Evolutionary conservation across 2,888 invertebrate species (phyloP), one percentile per base, ranked within the genome.

Genomic region (Pristionchus mayeri): DNA sequence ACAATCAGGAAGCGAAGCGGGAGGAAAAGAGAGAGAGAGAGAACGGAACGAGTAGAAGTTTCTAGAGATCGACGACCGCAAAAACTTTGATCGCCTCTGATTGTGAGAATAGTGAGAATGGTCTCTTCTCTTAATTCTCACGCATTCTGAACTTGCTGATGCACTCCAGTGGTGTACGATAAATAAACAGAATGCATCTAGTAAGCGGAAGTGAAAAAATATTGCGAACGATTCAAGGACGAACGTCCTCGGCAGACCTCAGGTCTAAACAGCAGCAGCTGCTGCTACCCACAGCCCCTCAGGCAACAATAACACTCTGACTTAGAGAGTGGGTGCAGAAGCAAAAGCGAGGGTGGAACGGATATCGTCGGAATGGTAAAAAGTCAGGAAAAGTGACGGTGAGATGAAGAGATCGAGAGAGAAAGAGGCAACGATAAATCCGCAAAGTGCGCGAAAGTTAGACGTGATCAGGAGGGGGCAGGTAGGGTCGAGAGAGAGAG

Each of bases 391-490:
- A n/a, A n/a, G n/a, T n/a, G n/a, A n/a, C n/a, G n/a, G n/a, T n/a
- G n/a, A n/a, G n/a, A n/a, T n/a, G n/a, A n/a, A n/a, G n/a, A 57
- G 16, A 6, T 24, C 4, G 54, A 4, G 54, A 57, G 6, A n/a
- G 60, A 24, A 60, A 60, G 21, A 44, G 13, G 16, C 9, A 60
- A 60, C 13, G 60, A 63, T 44, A 44, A 34, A 63, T 63, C 63
- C 63, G 7, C 34, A 63, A 63, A 63, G 63, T 63, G 63, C 63
- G 63, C 63, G 63, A 63, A 63, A 63, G 63, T 44, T 44, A 44
- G 44, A 44, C 44, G 44, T 63, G 63, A 63, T 63, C 63, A 63
- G 30, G 24, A 24, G 30, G 34, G 16, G 63, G 30, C 13, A 18
- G 18, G 30, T 30, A 63, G 63, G 63, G 34, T 2, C 34, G 34